Percentiles rank a stretch among this genome's conserved stretches.
phyloP scores from a whole-genome alignment of 2,888 invertebrate species.

The Diarsia rubi region DNA sequence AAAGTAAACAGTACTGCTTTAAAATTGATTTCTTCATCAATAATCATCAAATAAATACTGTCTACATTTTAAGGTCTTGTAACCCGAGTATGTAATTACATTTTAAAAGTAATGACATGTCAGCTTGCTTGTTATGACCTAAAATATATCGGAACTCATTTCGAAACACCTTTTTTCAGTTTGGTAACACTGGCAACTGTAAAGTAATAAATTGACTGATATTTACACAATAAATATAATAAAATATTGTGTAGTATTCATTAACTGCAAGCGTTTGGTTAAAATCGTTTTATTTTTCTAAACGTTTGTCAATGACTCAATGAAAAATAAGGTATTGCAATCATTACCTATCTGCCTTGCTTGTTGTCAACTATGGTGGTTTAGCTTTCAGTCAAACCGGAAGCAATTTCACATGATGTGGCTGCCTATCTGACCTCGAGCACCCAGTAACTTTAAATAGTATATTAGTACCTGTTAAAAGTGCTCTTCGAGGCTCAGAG shows the following conservation, averaged over 20 bases:
- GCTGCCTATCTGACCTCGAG: neutral
- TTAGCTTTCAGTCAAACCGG: neutral
- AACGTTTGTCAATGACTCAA: too few species aligned
- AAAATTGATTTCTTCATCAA: slow-evolving; percentile 19
- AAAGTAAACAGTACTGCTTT: neutral
- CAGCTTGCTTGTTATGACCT: slow-evolving; percentile 42
- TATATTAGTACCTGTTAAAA: neutral
- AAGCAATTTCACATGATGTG: neutral
- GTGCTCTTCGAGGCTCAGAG: neutral
- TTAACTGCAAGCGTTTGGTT: neutral
- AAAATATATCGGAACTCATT: slow-evolving; percentile 49
- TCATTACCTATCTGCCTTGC: neutral
- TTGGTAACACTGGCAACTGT: slow-evolving; percentile 28
- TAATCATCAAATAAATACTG: slow-evolving; percentile 13
- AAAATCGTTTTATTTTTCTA: neutral
- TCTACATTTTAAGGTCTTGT: slow-evolving; percentile 41
- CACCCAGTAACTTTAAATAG: neutral
- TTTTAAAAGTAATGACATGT: slow-evolving; percentile 49
- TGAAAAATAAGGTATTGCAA: neutral
- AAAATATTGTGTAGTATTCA: neutral
- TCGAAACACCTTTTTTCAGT: slow-evolving; percentile 43
- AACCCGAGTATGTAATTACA: slow-evolving; percentile 25
- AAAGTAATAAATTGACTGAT: slow-evolving; percentile 9
- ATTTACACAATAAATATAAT: slow-evolving; percentile 20
- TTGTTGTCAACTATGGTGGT: neutral